Evolutionary conservation across 1,140 invertebrate species (phyloP).

Genomic region (Sinella curviseta): DNA sequence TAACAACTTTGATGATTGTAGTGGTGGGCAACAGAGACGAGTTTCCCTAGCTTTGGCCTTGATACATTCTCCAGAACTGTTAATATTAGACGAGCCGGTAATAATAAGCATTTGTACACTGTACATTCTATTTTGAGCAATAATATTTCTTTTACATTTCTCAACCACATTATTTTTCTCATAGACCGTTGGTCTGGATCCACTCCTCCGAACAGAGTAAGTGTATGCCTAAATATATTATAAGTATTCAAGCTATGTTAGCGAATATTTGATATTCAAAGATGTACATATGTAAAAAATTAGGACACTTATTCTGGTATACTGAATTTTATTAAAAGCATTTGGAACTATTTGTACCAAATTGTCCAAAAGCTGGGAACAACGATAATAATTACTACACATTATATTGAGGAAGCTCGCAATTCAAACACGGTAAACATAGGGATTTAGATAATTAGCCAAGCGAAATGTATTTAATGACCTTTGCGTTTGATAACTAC

Average conservation of each 20-base stretch:
- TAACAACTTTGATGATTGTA: background rate
- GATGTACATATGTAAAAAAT: background rate
- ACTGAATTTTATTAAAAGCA: background rate
- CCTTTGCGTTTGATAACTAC: background rate
- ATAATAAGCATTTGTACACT: background rate
- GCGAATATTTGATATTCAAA: background rate
- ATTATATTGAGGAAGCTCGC: slow-evolving; percentile 32
- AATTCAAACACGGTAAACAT: slow-evolving; percentile 33
- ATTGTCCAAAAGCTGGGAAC: background rate
- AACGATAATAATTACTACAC: slow-evolving; percentile 2
- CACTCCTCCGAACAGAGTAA: slow-evolving; percentile 33
- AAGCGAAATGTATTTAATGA: background rate
- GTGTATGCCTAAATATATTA: background rate
- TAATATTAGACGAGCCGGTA: slow-evolving; percentile 16
- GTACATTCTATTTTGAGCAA: background rate
- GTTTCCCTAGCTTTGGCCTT: background rate
- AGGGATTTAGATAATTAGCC: background rate
- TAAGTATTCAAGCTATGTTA: background rate
- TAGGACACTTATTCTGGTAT: background rate
- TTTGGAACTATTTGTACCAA: background rate
- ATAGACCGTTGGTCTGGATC: slow-evolving; percentile 33
- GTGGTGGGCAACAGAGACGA: background rate
- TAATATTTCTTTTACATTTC: background rate
- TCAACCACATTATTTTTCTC: background rate
- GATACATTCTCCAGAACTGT: background rate